These are phyloP conservation scores for Bhutanitis thaidina DNA, from an alignment of 2,888 invertebrate genomes.

Conservation along the genomic window DNA sequence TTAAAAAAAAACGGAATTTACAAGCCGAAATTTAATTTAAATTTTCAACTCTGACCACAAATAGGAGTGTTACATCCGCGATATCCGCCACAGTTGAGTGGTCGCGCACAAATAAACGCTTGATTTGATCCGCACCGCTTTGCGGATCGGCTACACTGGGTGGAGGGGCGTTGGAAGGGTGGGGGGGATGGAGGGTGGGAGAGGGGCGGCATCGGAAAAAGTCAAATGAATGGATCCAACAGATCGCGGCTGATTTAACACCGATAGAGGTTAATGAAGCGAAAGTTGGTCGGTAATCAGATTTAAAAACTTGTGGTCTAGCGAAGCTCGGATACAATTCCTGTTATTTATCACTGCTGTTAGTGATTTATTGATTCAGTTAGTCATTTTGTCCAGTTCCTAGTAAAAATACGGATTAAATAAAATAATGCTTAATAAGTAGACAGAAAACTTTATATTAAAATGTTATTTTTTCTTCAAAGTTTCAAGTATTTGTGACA, in stretches of 20 bases:
- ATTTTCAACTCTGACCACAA: slow-evolving; percentile 17
- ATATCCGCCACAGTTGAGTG: slow-evolving; percentile 37
- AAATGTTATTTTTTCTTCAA: too few relatives aligned
- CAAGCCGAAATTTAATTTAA: slow-evolving; percentile 17
- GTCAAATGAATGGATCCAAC: slow-evolving; percentile 35
- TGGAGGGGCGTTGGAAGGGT: slow-evolving; percentile 27
- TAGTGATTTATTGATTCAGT: not conserved
- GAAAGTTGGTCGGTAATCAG: slow-evolving; percentile 23
- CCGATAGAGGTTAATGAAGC: slow-evolving; percentile 46
- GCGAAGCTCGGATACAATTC: not conserved
- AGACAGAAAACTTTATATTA: too few relatives aligned
- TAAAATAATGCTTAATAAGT: too few relatives aligned
- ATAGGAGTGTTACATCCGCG: slow-evolving; percentile 28
- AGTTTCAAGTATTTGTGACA: too few relatives aligned
- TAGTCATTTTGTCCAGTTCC: too few relatives aligned
- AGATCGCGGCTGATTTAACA: slow-evolving; percentile 33
- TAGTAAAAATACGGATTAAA: too few relatives aligned
- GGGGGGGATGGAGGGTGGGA: slow-evolving; percentile 28
- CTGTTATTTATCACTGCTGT: not conserved
- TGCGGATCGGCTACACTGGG: slow-evolving; percentile 8
- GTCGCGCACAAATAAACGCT: slow-evolving; percentile 57
- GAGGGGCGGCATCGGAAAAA: slow-evolving; percentile 36
- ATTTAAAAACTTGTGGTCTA: slow-evolving; percentile 12
- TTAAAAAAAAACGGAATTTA: not conserved
- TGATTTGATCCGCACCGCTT: slow-evolving; percentile 55